phyloP scores from a whole-genome alignment of 1,140 invertebrate species.

The Sminthurinus signatus region DNA sequence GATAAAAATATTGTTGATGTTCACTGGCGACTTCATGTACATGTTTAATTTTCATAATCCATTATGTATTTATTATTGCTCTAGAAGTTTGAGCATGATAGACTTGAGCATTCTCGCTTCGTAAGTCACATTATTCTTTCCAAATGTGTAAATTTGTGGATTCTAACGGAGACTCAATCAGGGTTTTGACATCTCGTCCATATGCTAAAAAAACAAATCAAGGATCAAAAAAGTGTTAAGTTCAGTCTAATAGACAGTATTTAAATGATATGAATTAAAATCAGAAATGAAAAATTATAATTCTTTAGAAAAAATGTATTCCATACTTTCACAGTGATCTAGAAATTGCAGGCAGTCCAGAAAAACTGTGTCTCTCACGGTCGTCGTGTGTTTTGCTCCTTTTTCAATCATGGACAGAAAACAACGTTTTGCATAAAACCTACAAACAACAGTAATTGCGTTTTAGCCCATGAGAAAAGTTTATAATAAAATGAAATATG shows the following conservation, averaged over 20 bases:
- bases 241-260: background rate
- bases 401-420: conserved; percentile 90
- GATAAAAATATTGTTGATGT: no score
- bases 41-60: no score
- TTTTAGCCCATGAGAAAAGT: background rate
- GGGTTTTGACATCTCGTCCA: conserved; percentile 74
- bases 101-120: conserved; percentile 81
- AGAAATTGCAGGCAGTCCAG: conserved; percentile 88
- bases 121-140: conserved; percentile 87
- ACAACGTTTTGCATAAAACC: conserved; percentile 89
- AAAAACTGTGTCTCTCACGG: conserved; percentile 77
- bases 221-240: background rate
- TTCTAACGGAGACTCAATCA: conserved; percentile 73
- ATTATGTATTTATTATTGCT: conserved; percentile 34
- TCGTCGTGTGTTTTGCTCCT: conserved; percentile 82
- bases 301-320: background rate
- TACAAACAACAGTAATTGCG: conserved; percentile 19
- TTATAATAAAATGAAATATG: no score
- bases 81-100: conserved; percentile 63
- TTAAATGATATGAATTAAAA: background rate
- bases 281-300: background rate
- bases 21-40: no score
- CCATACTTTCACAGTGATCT: conserved; percentile 73
- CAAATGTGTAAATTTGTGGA: conserved; percentile 62
- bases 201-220: conserved; percentile 57